Evolutionary conservation across 2,113 vertebrate species (phyloP).

Genomic region (Octodon degus): DNA sequence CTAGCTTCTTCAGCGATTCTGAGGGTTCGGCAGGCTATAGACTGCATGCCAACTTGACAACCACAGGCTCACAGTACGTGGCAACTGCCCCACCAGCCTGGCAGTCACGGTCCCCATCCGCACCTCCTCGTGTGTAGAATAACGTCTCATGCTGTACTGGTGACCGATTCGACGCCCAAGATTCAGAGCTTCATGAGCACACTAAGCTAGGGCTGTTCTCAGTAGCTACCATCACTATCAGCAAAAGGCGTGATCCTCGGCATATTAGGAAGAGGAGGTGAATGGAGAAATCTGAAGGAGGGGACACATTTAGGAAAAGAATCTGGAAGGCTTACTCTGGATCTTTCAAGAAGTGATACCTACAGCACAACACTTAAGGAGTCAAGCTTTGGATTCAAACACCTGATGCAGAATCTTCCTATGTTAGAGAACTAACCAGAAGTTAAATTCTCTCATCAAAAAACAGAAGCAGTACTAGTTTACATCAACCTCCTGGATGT

Average conservation of each 20-base stretch:
- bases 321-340: neutral
- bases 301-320: neutral
- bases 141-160: neutral
- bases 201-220: neutral
- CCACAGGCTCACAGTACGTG: neutral
- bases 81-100: neutral
- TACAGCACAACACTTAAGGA: neutral
- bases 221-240: neutral
- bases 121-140: neutral
- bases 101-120: neutral
- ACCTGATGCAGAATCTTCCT: neutral
- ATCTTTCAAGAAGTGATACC: neutral
- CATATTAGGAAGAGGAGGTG: neutral
- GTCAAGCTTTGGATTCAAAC: neutral
- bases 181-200: neutral
- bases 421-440: neutral
- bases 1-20: neutral
- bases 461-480: neutral
- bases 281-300: neutral
- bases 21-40: neutral
- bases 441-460: neutral
- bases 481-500: neutral
- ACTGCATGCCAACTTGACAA: neutral
- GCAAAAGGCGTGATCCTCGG: neutral
- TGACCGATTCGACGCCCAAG: neutral